Evolutionary conservation across 2,797 vertebrate species (phyloP).

Genomic region (Myotis vivesi): DNA sequence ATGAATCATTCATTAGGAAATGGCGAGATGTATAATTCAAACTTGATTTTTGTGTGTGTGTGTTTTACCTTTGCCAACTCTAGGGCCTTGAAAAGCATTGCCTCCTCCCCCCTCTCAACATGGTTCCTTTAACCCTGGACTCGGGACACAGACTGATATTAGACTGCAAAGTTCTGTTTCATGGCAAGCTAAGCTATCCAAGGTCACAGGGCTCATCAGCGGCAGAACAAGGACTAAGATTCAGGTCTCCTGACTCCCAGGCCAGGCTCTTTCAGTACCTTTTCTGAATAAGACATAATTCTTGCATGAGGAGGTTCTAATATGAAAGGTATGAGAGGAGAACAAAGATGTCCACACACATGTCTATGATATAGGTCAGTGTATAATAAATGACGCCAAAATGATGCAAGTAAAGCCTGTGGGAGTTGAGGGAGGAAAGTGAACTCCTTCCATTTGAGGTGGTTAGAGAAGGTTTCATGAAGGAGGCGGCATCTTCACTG

Average conservation of each 20-base stretch:
- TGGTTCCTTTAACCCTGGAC: neutral
- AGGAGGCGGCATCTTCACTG: neutral
- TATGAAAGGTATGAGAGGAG: neutral
- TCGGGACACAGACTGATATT: neutral
- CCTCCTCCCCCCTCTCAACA: neutral
- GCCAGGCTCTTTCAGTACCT: neutral
- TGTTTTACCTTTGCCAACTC: neutral
- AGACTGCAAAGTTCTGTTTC: neutral
- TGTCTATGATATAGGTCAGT: neutral
- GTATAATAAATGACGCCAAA: neutral
- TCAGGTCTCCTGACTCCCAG: neutral
- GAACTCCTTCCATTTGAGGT: neutral
- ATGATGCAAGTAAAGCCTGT: neutral
- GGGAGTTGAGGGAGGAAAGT: neutral
- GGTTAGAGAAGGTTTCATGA: neutral
- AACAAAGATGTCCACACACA: neutral
- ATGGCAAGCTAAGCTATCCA: neutral
- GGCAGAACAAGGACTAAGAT: neutral
- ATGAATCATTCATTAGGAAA: constrained; percentile 13
- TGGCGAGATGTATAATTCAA: constrained; percentile 34
- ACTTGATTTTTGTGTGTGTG: neutral
- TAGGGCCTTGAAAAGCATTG: neutral
- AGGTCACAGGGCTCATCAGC: neutral
- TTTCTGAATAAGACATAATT: neutral
- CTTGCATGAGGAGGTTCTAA: neutral